Percentiles rank a stretch among this genome's conserved stretches.
Conservation (phyloP, 2,113 vertebrate species). For the Machaerirhynchus nigripectus region DNA sequence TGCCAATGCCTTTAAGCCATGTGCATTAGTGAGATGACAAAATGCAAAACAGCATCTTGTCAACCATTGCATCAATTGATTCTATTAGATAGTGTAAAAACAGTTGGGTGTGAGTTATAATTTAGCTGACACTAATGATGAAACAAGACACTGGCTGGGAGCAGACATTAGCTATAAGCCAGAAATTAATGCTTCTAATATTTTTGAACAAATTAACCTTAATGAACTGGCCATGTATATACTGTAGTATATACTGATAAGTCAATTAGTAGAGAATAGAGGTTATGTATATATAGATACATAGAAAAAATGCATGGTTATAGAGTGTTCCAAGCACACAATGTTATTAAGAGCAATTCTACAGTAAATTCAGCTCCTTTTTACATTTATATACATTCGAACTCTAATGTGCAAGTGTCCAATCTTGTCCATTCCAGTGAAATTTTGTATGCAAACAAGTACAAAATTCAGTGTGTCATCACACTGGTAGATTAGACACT, state of each 20-base stretch:
- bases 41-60: conserved; percentile 89
- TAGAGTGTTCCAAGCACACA: neutral
- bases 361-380: neutral
- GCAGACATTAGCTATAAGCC: conserved; percentile 90
- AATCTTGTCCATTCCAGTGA: neutral
- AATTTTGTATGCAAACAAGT: neutral
- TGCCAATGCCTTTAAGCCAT: conserved; percentile 92
- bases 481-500: neutral
- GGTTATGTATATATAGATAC: conserved; percentile 35
- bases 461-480: neutral
- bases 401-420: neutral
- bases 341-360: neutral
- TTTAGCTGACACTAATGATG: conserved; percentile 98
- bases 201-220: conserved; percentile 90
- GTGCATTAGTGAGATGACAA: conserved; percentile 95
- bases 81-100: conserved; percentile 97
- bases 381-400: neutral
- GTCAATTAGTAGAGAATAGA: conserved; percentile 65
- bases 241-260: conserved; percentile 71
- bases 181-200: conserved; percentile 99
- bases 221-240: conserved; percentile 83
- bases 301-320: neutral
- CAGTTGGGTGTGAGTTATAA: conserved; percentile 99
- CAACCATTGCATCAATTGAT: conserved; percentile 94
- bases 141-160: conserved; percentile 94